Percentiles rank a stretch among this genome's conserved stretches.
Conservation (phyloP, 2,888 invertebrate species). For the Lypha dubia region DNA sequence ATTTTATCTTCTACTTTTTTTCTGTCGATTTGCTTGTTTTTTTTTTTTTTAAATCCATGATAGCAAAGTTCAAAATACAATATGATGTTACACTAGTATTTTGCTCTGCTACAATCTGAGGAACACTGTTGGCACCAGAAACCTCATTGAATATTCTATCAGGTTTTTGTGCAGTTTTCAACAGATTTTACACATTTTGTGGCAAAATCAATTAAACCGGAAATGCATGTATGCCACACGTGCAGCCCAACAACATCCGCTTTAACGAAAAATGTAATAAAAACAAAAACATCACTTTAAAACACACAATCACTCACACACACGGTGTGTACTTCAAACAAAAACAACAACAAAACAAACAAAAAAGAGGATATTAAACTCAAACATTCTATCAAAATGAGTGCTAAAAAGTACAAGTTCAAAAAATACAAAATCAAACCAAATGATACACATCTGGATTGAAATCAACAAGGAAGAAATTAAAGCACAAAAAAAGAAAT, state of each 20-base stretch:
- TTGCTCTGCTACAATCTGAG: not conserved
- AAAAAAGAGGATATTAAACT: constrained; percentile 18
- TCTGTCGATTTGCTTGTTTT: not conserved
- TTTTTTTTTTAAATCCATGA: constrained; percentile 15
- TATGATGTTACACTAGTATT: not conserved
- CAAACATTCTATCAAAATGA: constrained; percentile 16
- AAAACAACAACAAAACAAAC: no score
- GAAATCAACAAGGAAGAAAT: not conserved
- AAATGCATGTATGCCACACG: constrained; percentile 77
- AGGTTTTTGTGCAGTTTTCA: constrained; percentile 74
- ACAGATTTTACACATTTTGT: constrained; percentile 79
- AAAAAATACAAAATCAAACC: constrained; percentile 26
- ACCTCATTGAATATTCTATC: constrained; percentile 59
- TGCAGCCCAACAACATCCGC: constrained; percentile 69
- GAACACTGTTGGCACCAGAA: not conserved
- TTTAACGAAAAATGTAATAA: constrained; percentile 72
- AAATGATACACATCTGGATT: constrained; percentile 12
- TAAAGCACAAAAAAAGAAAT: no score
- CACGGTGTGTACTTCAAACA: not conserved
- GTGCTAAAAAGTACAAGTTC: constrained; percentile 48
- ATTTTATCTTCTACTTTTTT: not conserved
- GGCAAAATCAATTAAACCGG: constrained; percentile 81
- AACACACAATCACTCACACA: constrained; percentile 1
- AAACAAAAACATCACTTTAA: constrained; percentile 71
- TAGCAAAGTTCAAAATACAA: constrained; percentile 35